phyloP scores from a whole-genome alignment of 2,113 vertebrate genomes.

The Columba livia region DNA sequence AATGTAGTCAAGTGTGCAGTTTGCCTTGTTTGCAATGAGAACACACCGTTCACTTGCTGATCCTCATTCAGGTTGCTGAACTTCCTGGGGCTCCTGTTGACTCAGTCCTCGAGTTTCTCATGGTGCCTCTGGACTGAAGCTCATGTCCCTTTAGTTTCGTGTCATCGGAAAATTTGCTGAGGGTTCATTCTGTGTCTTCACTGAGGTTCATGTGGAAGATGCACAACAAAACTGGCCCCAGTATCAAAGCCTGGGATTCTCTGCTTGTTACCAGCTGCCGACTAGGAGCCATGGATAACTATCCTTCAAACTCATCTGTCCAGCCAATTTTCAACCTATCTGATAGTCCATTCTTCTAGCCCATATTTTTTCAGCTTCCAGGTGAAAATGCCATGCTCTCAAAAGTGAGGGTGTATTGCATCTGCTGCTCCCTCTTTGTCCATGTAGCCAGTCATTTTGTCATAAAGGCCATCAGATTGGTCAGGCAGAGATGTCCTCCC shows the following conservation, averaged over 20 bases:
- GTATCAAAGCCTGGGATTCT: neutral
- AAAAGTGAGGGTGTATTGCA: neutral
- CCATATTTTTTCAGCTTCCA: neutral
- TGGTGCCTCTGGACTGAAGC: neutral
- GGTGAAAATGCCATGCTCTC: neutral
- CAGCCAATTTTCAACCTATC: neutral
- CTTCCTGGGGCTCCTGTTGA: neutral
- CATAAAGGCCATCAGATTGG: neutral
- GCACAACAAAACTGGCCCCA: neutral
- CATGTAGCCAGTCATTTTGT: neutral
- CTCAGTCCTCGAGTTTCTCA: neutral
- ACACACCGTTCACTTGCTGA: neutral
- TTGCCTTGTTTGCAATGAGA: neutral
- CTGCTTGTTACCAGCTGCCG: neutral
- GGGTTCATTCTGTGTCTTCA: neutral
- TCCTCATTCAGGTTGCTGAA: neutral
- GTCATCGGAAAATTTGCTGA: neutral
- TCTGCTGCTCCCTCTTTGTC: neutral
- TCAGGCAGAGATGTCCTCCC: neutral
- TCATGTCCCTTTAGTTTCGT: neutral
- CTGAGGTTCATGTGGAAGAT: neutral
- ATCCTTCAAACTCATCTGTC: neutral
- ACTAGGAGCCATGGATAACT: neutral
- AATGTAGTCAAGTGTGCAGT: neutral
- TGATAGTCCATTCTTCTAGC: neutral